A percentile compares a stretch with the other conserved stretches of the same genome.
Conservation (phyloP, 2,113 vertebrate species). For the Lepisosteus oculatus region DNA sequence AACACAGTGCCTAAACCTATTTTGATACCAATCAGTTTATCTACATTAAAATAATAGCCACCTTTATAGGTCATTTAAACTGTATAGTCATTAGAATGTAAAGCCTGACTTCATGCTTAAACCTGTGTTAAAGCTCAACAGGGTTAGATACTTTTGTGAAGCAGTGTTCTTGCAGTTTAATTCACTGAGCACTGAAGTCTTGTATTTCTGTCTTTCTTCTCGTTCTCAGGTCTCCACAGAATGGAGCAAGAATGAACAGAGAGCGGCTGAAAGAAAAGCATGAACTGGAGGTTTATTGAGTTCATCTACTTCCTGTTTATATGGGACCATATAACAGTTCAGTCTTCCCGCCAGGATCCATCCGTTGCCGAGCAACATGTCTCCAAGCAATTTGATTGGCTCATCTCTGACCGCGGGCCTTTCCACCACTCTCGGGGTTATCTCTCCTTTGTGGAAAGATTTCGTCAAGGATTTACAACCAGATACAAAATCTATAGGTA, state of each 20-base stretch:
- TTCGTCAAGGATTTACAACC: conserved; percentile 99
- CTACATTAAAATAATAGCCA: conserved; percentile 22
- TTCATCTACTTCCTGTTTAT: conserved; percentile 99
- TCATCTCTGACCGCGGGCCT: conserved; percentile 99
- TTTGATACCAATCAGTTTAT: conserved; percentile 56
- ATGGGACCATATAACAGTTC: conserved; percentile 98
- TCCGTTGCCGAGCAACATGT: conserved; percentile 95
- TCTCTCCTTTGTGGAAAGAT: conserved; percentile 99
- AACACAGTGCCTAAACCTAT: conserved; percentile 56
- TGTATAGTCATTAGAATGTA: conserved; percentile 43
- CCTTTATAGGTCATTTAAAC: conserved; percentile 37
- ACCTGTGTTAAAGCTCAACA: too few relatives aligned
- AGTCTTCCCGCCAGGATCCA: conserved; percentile 93
- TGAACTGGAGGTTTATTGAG: conserved; percentile 99
- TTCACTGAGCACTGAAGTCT: neutral
- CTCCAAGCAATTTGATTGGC: conserved; percentile 99
- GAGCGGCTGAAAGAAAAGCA: conserved; percentile 99
- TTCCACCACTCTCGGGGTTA: conserved; percentile 99
- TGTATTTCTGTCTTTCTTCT: conserved; percentile 4
- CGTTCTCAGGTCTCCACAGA: conserved; percentile 89
- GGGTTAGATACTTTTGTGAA: too few relatives aligned
- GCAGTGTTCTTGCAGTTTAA: conserved; percentile 12
- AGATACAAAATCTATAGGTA: conserved; percentile 99
- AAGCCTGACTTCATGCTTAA: neutral
- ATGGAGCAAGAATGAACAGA: conserved; percentile 99